Conservation (phyloP, 2,888 invertebrate species). For the Plebejus melissa region DNA sequence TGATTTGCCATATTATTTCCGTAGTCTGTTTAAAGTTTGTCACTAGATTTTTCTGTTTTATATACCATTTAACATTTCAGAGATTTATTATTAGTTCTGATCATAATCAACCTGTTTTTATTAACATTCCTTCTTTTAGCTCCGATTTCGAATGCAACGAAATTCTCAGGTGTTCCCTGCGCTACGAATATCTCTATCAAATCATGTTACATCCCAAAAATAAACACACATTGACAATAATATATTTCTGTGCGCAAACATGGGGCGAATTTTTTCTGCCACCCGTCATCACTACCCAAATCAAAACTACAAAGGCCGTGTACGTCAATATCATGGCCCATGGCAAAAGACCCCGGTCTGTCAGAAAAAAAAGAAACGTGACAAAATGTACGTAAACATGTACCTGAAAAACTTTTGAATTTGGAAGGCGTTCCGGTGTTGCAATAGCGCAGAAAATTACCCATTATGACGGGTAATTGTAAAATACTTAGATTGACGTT, state of each 20-base stretch:
- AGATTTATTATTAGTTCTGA: neutral
- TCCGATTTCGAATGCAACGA: neutral
- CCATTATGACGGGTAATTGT: constrained; percentile 57
- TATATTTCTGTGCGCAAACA: constrained; percentile 36
- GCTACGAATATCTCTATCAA: constrained; percentile 22
- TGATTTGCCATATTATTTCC: no score
- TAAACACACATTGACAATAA: constrained; percentile 33
- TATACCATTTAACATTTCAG: no score
- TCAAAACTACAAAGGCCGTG: constrained; percentile 47
- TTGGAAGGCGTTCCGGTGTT: constrained; percentile 64
- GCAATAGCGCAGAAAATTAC: constrained; percentile 63
- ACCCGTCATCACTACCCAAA: constrained; percentile 62
- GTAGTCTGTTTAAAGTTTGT: no score
- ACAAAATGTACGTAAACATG: constrained; percentile 78
- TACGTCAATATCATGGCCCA: constrained; percentile 53
- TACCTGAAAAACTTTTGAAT: constrained; percentile 64
- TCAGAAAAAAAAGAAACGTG: constrained; percentile 69
- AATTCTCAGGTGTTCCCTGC: constrained; percentile 24
- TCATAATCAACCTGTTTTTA: neutral
- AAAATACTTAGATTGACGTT: constrained; percentile 54
- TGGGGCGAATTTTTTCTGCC: constrained; percentile 44
- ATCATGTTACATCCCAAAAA: constrained; percentile 27
- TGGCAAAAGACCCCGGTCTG: constrained; percentile 67
- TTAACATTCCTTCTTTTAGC: neutral
- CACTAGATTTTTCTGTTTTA: no score